Conservation (phyloP, 37 sponge, comb jelly and placozoan species). For the Axinella damicornis region DNA sequence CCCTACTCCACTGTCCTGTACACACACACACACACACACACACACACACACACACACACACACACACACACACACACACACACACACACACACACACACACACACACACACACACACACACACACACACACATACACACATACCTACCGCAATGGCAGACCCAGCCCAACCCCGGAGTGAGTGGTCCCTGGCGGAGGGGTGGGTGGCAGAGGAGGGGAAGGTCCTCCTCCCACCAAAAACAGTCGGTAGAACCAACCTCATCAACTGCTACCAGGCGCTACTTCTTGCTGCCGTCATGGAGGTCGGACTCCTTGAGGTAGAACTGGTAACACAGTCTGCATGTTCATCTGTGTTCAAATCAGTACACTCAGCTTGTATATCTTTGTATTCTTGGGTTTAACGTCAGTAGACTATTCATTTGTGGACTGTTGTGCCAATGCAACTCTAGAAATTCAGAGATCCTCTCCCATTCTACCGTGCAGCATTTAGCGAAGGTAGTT, state of each 20-base stretch:
- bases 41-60: no score
- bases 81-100: conserved; percentile 3
- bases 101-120: no score
- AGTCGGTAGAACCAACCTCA: conserved; percentile 52
- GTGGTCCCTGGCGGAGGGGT: conserved; percentile 80
- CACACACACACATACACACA: not conserved
- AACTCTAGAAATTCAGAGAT: no score
- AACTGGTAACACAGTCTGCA: no score
- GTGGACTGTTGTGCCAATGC: no score
- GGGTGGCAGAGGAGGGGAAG: conserved; percentile 79
- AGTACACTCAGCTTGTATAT: no score
- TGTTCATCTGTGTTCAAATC: not conserved
- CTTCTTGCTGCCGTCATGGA: conserved; percentile 57
- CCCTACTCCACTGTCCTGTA: no score
- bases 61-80: no score
- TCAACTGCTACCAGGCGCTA: conserved; percentile 73
- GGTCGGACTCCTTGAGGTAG: conserved; percentile 46
- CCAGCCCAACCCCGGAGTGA: conserved; percentile 40
- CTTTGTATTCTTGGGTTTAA: no score
- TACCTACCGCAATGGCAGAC: conserved; percentile 40
- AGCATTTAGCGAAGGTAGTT: conserved; percentile 46
- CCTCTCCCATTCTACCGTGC: not conserved
- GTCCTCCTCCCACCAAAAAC: conserved; percentile 74
- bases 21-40: no score
- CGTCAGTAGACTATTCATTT: no score